Conservation (phyloP, 2,888 invertebrate genomes). For the Eupithecia tripunctaria region DNA sequence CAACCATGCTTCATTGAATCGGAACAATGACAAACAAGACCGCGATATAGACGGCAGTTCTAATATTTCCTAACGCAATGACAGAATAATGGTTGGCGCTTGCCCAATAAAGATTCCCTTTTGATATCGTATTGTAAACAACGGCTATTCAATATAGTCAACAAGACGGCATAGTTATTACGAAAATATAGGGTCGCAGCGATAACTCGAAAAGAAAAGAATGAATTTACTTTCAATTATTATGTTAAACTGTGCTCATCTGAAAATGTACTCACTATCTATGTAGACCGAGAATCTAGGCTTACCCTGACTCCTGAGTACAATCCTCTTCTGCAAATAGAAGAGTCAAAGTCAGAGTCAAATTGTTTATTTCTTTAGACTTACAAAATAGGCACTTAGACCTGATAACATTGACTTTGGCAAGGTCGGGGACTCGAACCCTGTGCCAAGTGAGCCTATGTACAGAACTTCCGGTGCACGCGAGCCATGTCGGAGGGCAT, state of each 20-base stretch:
- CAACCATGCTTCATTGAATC: constrained; percentile 14
- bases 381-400: too few relatives aligned
- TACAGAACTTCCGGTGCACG: constrained; percentile 55
- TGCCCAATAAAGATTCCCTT: neutral
- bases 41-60: neutral
- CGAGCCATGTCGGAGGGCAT: constrained; percentile 68
- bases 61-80: neutral
- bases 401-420: constrained; percentile 71
- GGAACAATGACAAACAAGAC: constrained; percentile 31
- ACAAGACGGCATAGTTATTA: neutral
- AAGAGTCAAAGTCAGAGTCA: too few relatives aligned
- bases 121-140: constrained; percentile 1
- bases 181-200: neutral
- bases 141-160: neutral
- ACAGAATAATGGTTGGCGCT: constrained; percentile 13
- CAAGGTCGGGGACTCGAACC: constrained; percentile 56
- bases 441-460: constrained; percentile 21
- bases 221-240: too few relatives aligned
- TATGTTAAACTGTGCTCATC: too few relatives aligned
- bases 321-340: too few relatives aligned
- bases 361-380: too few relatives aligned
- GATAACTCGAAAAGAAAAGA: too few relatives aligned
- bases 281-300: too few relatives aligned
- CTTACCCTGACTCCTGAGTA: too few relatives aligned
- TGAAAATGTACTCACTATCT: too few relatives aligned